Base-by-base conservation (phyloP, 2,888 invertebrate genomes). In the Schrankia costaestrigalis region DNA sequence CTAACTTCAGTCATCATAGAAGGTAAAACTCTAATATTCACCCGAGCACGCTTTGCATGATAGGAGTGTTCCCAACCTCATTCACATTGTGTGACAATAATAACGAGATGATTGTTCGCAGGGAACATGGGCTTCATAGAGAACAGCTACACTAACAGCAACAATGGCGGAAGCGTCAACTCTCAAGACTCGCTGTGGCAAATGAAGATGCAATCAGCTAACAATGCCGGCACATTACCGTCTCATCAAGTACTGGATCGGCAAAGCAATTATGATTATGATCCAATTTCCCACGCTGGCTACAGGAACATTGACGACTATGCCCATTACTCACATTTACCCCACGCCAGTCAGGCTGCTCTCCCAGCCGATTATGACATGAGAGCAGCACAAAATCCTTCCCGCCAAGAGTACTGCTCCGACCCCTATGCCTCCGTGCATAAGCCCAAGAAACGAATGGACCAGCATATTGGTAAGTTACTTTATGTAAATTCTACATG, bases 101-200 rank as follows among this genome's bases (percentile, higher is more conserved):
- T 36, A 35, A 46, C 18, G 9, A 4, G 4, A 3, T 7, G 17
- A 13, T 54, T 54, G 43, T 53, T 26, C 42, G 9, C 56, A 56
- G 78, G 94, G 95, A 95, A 95, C 80, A 94, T 95, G 93, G 95
- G 93, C 46, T 96, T 96, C 85, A 92, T 95, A 85, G 96, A 96
- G 76, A 95, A 95, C 82, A 95, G 95, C 77, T 96, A 96, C 82
- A 95, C 96, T 40, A 96, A 96, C 77, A 96, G 96, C 41, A 96
- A 96, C 87, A 96, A 96, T 78, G 96, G 96, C n/a, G 97, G 97
- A 54, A 96, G 96, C 62, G 96, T 97, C 37, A 96, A 97, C 86
- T 97, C 96, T 3, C 97, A 97, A 79, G 96, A 97, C 78, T 97
- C 97, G 21, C 84, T 97, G 64, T 96, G 97, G 97, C 96, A 96